These are phyloP conservation scores for Apis cerana DNA, from an alignment of 1,140 invertebrate species.

Conservation along the genomic window DNA sequence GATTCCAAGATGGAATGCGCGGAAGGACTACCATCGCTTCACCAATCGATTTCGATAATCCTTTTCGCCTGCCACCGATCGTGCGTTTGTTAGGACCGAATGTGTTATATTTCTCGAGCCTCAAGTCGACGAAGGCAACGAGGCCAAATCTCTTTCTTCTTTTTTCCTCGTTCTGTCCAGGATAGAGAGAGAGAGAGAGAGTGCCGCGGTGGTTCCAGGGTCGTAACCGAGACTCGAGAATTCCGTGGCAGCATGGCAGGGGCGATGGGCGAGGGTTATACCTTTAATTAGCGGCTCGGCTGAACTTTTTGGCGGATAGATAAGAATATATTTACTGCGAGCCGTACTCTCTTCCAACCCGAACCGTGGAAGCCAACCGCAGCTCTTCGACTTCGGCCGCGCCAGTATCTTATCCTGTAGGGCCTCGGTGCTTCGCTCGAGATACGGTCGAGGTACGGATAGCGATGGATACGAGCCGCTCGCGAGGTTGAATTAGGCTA, in stretches of 20 bases:
- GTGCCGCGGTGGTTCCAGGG: not conserved
- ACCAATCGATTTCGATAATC: not conserved
- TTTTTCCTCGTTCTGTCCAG: no score
- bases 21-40: not conserved
- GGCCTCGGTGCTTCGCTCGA: conserved; percentile 29
- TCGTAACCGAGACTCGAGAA: conserved; percentile 1
- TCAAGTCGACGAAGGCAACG: not conserved
- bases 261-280: conserved; percentile 55
- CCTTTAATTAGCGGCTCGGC: conserved; percentile 72
- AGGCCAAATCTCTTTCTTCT: not conserved
- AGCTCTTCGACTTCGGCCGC: conserved; percentile 56
- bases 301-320: conserved; percentile 74
- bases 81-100: conserved; percentile 12
- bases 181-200: no score
- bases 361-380: conserved; percentile 59
- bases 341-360: conserved; percentile 26
- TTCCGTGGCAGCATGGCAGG: conserved; percentile 22
- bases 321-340: conserved; percentile 73
- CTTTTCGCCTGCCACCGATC: conserved; percentile 26
- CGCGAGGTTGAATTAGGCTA: conserved; percentile 38
- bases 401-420: conserved; percentile 67
- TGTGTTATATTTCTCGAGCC: conserved; percentile 28
- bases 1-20: conserved; percentile 26
- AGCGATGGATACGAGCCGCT: conserved; percentile 63
- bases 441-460: conserved; percentile 59